Evolutionary conservation across 2,797 vertebrate species (phyloP).

Genomic region (Anguilla pacifica): DNA sequence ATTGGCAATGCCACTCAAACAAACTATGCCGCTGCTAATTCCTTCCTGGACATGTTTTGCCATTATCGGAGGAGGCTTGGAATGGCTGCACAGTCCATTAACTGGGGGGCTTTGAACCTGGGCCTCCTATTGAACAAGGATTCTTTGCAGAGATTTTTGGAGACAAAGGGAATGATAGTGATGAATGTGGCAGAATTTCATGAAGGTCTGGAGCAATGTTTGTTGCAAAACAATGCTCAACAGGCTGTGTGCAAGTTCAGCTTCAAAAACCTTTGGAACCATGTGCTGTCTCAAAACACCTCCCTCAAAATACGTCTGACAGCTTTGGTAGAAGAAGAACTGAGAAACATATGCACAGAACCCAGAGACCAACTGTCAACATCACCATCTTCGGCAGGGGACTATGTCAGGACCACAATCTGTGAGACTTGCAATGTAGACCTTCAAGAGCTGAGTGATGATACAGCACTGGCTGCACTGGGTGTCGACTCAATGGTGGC

Average conservation of each 20-base stretch:
- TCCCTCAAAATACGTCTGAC: constrained; percentile 65
- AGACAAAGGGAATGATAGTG: constrained; percentile 76
- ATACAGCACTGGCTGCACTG: constrained; percentile 64
- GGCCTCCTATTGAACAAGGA: constrained; percentile 78
- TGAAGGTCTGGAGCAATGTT: constrained; percentile 73
- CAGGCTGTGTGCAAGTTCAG: constrained; percentile 78
- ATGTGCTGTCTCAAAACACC: constrained; percentile 63
- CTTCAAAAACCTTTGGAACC: constrained; percentile 63
- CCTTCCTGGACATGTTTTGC: constrained; percentile 84
- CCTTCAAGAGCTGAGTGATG: constrained; percentile 67
- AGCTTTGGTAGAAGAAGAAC: constrained; percentile 60
- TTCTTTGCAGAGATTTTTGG: constrained; percentile 72
- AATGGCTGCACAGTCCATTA: constrained; percentile 81
- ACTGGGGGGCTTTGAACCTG: constrained; percentile 84
- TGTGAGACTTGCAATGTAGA: constrained; percentile 64
- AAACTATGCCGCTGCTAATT: constrained; percentile 86
- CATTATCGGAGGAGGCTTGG: constrained; percentile 79
- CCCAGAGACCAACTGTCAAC: constrained; percentile 25
- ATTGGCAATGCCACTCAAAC: constrained; percentile 80
- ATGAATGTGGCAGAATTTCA: constrained; percentile 75
- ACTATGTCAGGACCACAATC: constrained; percentile 69
- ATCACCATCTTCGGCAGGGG: constrained; percentile 52
- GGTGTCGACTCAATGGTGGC: constrained; percentile 86
- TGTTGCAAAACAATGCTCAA: constrained; percentile 74
- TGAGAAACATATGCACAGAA: constrained; percentile 39